Evolutionary conservation across 2,797 vertebrate species (phyloP).

Genomic region (Myotis findleyi): DNA sequence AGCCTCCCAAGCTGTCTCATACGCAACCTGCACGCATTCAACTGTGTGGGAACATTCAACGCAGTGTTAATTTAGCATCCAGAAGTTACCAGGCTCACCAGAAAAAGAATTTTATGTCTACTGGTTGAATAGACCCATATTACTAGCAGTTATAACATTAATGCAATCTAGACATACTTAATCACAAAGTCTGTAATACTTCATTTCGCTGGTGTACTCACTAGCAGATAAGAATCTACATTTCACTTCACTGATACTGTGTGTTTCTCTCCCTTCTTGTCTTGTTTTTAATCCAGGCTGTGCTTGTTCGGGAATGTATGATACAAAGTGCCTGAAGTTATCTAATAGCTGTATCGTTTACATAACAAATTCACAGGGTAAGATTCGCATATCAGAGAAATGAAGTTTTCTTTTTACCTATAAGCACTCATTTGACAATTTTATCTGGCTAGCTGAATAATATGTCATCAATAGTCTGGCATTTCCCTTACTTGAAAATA

Average conservation of each 20-base stretch:
- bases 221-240: not conserved
- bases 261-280: not conserved
- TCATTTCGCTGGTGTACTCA: not conserved
- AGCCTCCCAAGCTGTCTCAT: not conserved
- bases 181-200: not conserved
- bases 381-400: not conserved
- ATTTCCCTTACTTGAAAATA: not conserved
- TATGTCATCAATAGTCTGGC: not conserved
- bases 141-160: not conserved
- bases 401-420: not conserved
- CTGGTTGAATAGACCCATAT: not conserved
- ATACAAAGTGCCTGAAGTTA: not conserved
- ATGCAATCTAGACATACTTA: not conserved
- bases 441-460: not conserved
- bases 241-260: not conserved
- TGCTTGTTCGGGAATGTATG: not conserved
- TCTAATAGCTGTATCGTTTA: not conserved
- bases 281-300: not conserved
- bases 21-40: too few relatives aligned
- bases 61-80: not conserved
- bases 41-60: not conserved
- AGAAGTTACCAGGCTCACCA: not conserved
- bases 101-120: not conserved
- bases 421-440: not conserved
- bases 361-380: not conserved